Evolutionary conservation across 2,797 vertebrate genomes (phyloP).

Genomic region (Anisognathus igniventris): DNA sequence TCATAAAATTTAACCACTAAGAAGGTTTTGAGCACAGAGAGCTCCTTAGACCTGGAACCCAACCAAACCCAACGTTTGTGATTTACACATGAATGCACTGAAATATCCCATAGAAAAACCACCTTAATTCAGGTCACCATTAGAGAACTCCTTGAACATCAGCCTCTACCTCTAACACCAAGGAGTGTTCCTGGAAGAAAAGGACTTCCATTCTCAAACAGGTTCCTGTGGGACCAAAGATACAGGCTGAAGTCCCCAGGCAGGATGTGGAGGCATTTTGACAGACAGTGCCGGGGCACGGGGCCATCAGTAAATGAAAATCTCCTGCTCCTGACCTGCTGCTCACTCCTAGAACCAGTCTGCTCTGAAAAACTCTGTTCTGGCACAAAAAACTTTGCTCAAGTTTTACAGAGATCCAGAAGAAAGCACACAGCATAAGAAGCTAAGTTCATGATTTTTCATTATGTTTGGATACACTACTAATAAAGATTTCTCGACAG

Average conservation of each 20-base stretch:
- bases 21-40: neutral
- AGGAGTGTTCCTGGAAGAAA: neutral
- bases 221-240: neutral
- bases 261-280: neutral
- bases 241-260: neutral
- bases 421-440: constrained; percentile 15
- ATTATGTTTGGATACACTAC: constrained; percentile 27
- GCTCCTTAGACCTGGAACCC: neutral
- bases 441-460: constrained; percentile 13
- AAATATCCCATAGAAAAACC: neutral
- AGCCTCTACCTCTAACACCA: neutral
- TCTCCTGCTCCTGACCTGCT: neutral
- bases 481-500: constrained; percentile 33
- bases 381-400: neutral
- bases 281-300: neutral
- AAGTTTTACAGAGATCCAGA: neutral
- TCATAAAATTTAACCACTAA: neutral
- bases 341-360: neutral
- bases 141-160: neutral
- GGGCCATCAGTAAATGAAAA: neutral
- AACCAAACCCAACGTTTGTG: neutral
- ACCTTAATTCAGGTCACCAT: neutral
- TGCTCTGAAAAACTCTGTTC: neutral
- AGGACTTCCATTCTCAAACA: neutral
- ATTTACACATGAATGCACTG: neutral